These are phyloP conservation scores for Suricata suricatta DNA, from an alignment of 2,113 vertebrate genomes.

Conservation along the genomic window DNA sequence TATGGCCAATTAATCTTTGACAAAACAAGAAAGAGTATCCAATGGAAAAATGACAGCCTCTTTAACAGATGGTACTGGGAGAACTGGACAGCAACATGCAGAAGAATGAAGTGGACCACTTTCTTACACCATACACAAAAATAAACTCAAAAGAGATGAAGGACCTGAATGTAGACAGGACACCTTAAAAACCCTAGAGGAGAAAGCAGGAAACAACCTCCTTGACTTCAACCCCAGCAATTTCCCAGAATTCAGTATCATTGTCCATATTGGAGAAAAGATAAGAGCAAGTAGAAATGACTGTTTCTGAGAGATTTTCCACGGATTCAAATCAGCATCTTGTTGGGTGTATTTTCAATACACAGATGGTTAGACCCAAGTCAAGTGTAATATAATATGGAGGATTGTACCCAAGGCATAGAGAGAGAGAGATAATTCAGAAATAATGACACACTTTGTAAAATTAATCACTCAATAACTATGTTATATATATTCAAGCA, in stretches of 20 bases:
- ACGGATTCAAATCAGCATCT: not conserved
- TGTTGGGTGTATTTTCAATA: not conserved
- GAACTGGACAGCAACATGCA: too few species aligned
- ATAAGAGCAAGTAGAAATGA: not conserved
- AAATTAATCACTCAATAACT: constrained; percentile 4
- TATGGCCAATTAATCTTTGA: too few species aligned
- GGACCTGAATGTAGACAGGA: too few species aligned
- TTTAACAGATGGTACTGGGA: too few species aligned
- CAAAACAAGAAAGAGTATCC: too few species aligned
- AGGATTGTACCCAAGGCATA: not conserved
- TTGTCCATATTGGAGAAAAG: not conserved
- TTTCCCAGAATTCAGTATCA: not conserved
- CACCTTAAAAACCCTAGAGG: too few species aligned
- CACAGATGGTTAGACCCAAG: not conserved
- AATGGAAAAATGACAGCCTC: too few species aligned
- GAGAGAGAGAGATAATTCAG: not conserved
- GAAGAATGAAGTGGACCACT: too few species aligned
- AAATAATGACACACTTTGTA: not conserved
- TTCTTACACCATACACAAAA: too few species aligned
- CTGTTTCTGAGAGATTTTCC: not conserved
- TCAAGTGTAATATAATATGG: not conserved
- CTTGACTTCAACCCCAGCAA: too few species aligned
- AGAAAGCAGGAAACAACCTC: too few species aligned
- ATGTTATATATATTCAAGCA: not conserved
- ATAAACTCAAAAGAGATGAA: too few species aligned